Percentiles rank a stretch among this genome's conserved stretches.
phyloP scores from a whole-genome alignment of 2,113 vertebrate genomes.

The Heterotilapia buettikoferi region DNA sequence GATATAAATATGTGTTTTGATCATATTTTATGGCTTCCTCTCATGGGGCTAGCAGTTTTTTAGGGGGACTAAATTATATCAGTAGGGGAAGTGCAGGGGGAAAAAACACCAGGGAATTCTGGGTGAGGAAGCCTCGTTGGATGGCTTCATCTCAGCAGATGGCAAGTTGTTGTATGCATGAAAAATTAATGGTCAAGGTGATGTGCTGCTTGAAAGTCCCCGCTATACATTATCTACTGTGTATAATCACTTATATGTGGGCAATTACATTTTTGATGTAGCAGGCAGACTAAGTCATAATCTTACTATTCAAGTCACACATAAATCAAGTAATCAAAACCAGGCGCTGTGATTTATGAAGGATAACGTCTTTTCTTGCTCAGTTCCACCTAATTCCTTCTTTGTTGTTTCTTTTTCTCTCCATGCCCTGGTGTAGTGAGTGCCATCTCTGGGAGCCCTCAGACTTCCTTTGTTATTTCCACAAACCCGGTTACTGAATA shows the following conservation, averaged over 20 bases:
- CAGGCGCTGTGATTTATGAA: background rate
- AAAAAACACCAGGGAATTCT: background rate
- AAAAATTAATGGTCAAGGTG: constrained; percentile 39
- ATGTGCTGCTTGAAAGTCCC: constrained; percentile 17
- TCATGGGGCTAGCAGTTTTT: constrained; percentile 30
- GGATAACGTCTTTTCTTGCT: background rate
- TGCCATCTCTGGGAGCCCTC: constrained; percentile 11
- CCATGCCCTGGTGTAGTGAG: background rate
- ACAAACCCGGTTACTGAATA: constrained; percentile 68
- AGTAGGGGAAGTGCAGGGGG: constrained; percentile 8
- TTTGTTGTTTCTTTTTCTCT: background rate
- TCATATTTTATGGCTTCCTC: constrained; percentile 28
- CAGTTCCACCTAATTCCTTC: background rate
- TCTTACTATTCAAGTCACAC: background rate
- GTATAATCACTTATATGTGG: background rate
- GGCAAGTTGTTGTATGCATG: constrained; percentile 37
- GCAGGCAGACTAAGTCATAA: background rate
- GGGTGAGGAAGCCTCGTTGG: background rate
- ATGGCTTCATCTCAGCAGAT: constrained; percentile 21
- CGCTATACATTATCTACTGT: background rate
- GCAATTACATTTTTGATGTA: background rate
- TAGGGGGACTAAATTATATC: constrained; percentile 37
- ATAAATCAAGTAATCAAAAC: background rate
- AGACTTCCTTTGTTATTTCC: constrained; percentile 51
- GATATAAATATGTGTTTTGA: constrained; percentile 63